These are phyloP conservation scores for Harlomillsia oculata DNA, from an alignment of 1,140 invertebrate species.

Conservation along the genomic window DNA sequence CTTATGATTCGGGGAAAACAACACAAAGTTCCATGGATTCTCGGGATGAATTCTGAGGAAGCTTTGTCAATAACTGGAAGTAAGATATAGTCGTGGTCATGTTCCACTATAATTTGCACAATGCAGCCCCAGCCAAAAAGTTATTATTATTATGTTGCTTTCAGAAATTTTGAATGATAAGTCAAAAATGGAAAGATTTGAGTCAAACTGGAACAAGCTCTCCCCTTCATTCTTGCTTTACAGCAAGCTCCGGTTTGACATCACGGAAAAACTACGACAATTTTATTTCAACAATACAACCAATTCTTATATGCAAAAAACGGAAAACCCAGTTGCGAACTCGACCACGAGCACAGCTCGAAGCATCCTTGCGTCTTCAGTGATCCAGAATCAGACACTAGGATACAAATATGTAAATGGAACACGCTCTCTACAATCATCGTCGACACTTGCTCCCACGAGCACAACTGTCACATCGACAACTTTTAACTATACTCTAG, in stretches of 20 bases:
- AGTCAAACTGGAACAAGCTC: conserved; percentile 7
- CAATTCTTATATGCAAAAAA: not conserved
- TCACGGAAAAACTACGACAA: conserved; percentile 9
- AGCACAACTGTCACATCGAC: no score
- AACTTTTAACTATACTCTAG: not conserved
- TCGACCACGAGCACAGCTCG: no score
- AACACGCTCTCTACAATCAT: not conserved
- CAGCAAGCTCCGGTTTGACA: conserved; percentile 4
- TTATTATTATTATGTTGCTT: not conserved
- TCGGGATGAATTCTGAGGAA: conserved; percentile 19
- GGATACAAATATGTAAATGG: no score
- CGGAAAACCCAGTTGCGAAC: no score
- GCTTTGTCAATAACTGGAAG: conserved; percentile 15
- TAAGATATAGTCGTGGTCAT: no score
- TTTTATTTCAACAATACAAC: conserved; percentile 7
- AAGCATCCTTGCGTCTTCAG: no score
- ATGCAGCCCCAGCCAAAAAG: no score
- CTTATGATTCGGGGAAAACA: conserved; percentile 8
- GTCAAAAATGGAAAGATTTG: conserved; percentile 2
- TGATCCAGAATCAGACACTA: no score
- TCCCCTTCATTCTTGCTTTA: conserved; percentile 2
- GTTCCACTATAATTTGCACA: not conserved
- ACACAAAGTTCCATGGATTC: conserved; percentile 19
- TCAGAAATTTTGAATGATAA: conserved; percentile 19
- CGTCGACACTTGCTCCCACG: conserved; percentile 2